Conservation (phyloP, 2,888 invertebrate species). For the Ormyrus labotus region DNA sequence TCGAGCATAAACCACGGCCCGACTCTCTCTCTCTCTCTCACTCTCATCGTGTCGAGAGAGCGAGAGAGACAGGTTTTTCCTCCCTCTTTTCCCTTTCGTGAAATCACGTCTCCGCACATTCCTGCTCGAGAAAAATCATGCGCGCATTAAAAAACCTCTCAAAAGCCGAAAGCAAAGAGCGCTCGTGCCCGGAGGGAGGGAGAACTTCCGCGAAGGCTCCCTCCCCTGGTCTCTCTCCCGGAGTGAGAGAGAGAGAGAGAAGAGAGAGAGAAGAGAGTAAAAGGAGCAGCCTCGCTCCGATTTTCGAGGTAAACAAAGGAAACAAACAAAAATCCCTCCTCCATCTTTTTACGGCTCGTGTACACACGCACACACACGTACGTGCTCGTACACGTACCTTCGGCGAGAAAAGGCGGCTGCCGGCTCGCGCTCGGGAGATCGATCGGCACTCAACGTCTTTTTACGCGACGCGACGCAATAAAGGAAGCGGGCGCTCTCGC, state of each 20-base stretch:
- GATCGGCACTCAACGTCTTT: constrained; percentile 57
- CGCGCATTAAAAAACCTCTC: too few relatives aligned
- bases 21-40: background rate
- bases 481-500: constrained; percentile 42
- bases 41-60: background rate
- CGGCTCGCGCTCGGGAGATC: constrained; percentile 41
- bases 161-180: too few relatives aligned
- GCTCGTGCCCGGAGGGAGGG: too few relatives aligned
- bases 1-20: background rate
- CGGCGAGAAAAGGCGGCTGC: constrained; percentile 37
- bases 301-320: constrained; percentile 59
- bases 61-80: too few relatives aligned
- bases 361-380: background rate
- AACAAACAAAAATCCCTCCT: constrained; percentile 57
- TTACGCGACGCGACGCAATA: constrained; percentile 56
- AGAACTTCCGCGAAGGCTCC: background rate
- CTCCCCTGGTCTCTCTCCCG: background rate
- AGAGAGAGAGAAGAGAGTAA: background rate
- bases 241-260: background rate
- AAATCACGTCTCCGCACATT: background rate
- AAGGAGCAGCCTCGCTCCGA: constrained; percentile 50
- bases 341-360: constrained; percentile 1
- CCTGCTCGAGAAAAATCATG: background rate
- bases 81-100: background rate
- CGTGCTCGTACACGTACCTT: background rate